phyloP scores from a whole-genome alignment of 2,113 vertebrate species.

The Bubo bubo region DNA sequence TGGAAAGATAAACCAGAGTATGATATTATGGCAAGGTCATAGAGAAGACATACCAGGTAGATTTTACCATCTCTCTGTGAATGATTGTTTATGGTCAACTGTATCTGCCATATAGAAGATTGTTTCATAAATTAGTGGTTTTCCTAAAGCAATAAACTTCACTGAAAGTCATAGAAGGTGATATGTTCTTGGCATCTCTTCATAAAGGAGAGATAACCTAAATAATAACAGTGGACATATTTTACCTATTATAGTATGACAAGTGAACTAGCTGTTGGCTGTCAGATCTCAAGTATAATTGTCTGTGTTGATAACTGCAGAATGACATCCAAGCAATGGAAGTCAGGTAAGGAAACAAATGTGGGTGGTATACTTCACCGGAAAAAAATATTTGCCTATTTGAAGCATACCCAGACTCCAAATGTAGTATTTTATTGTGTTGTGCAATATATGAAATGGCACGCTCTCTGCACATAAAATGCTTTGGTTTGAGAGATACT shows the following conservation, averaged over 20 bases:
- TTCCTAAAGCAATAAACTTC: slow-evolving; percentile 56
- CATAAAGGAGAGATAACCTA: slow-evolving; percentile 14
- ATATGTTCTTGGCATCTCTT: slow-evolving; percentile 44
- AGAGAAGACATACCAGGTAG: slow-evolving; percentile 46
- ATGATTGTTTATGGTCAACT: slow-evolving; percentile 46
- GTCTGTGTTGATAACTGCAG: background rate
- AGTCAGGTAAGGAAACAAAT: slow-evolving; percentile 22
- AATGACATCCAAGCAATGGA: background rate
- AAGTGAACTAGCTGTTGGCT: slow-evolving; percentile 18
- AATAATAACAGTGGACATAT: slow-evolving; percentile 39
- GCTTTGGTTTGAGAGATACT: background rate
- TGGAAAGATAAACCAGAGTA: slow-evolving; percentile 53
- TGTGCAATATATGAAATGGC: background rate
- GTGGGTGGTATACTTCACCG: background rate
- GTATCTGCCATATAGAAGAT: background rate
- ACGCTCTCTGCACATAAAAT: background rate
- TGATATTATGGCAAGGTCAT: slow-evolving; percentile 44
- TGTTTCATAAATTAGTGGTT: slow-evolving; percentile 34
- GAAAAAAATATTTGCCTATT: background rate
- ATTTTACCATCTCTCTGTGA: slow-evolving; percentile 56
- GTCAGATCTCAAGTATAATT: background rate
- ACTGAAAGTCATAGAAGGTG: slow-evolving; percentile 19
- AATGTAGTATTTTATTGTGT: background rate
- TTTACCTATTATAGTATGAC: slow-evolving; percentile 34
- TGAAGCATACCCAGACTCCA: background rate